Evolutionary conservation across 2,113 vertebrate species (phyloP).

Genomic region (Macquaria australasica): DNA sequence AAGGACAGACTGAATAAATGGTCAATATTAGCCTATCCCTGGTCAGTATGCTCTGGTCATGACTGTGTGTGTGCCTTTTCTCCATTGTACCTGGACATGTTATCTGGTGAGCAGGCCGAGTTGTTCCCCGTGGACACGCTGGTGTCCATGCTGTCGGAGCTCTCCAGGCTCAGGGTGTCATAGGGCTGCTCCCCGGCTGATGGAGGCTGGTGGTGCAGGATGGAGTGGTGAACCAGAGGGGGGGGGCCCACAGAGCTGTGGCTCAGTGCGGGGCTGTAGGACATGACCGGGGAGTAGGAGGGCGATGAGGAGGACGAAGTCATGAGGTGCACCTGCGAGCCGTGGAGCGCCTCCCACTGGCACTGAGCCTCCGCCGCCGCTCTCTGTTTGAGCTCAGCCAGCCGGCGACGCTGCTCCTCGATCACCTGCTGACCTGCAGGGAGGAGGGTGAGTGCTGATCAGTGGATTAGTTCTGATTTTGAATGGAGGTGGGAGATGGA

Average conservation of each 20-base stretch:
- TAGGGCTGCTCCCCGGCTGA: slow-evolving; percentile 88
- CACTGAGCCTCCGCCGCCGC: slow-evolving; percentile 93
- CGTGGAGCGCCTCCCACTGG: slow-evolving; percentile 94
- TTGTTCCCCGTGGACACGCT: slow-evolving; percentile 93
- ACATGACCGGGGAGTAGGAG: slow-evolving; percentile 65
- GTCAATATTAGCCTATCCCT: not conserved
- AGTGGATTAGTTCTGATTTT: not conserved
- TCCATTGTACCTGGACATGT: slow-evolving; percentile 84
- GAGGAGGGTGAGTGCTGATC: not conserved
- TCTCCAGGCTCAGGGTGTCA: slow-evolving; percentile 96
- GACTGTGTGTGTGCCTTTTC: not conserved
- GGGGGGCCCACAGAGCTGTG: slow-evolving; percentile 55
- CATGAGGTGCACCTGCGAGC: slow-evolving; percentile 83
- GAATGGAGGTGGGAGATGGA: not conserved
- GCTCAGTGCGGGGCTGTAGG: slow-evolving; percentile 58
- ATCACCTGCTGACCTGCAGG: slow-evolving; percentile 95
- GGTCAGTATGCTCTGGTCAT: not conserved
- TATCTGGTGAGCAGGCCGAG: slow-evolving; percentile 94
- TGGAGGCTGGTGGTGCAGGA: slow-evolving; percentile 91
- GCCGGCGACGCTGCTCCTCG: slow-evolving; percentile 93
- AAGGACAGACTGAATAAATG: not conserved
- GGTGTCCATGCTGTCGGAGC: slow-evolving; percentile 98
- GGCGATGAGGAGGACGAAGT: slow-evolving; percentile 44
- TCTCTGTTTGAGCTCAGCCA: slow-evolving; percentile 95
- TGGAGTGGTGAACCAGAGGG: slow-evolving; percentile 90